Evolutionary conservation across 2,888 invertebrate genomes (phyloP).

Genomic region (Andricus quercusramuli): DNA sequence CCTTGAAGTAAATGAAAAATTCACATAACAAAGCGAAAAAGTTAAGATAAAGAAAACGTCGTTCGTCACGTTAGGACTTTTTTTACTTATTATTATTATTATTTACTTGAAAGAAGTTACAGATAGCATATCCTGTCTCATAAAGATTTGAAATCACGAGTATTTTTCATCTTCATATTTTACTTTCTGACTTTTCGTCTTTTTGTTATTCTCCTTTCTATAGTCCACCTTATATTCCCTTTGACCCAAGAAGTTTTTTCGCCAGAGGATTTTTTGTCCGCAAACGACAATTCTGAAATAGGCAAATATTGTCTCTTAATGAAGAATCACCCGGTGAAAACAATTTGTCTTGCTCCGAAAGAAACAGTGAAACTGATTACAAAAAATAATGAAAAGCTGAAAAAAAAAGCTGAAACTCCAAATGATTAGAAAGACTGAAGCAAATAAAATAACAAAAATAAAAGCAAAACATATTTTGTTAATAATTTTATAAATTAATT

Average conservation of each 20-base stretch:
- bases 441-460: too few species aligned
- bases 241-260: background rate
- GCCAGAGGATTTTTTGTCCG: background rate
- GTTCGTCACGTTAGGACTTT: background rate
- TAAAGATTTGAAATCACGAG: constrained; percentile 2
- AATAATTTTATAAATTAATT: too few species aligned
- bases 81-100: background rate
- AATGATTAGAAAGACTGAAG: background rate
- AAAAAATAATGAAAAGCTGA: background rate
- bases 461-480: too few species aligned
- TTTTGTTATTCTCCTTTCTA: background rate
- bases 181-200: background rate
- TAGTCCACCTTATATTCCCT: background rate
- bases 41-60: background rate
- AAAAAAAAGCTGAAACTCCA: background rate
- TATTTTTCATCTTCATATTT: background rate
- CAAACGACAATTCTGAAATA: background rate
- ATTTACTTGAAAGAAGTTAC: background rate
- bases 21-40: background rate
- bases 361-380: background rate
- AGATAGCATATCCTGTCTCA: background rate
- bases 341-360: background rate
- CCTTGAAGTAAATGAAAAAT: background rate
- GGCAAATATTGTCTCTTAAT: background rate
- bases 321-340: background rate